Percentiles rank a stretch among this genome's conserved stretches.
Evolutionary conservation across 2,797 vertebrate genomes (phyloP).

Genomic region (Bradypus variegatus): DNA sequence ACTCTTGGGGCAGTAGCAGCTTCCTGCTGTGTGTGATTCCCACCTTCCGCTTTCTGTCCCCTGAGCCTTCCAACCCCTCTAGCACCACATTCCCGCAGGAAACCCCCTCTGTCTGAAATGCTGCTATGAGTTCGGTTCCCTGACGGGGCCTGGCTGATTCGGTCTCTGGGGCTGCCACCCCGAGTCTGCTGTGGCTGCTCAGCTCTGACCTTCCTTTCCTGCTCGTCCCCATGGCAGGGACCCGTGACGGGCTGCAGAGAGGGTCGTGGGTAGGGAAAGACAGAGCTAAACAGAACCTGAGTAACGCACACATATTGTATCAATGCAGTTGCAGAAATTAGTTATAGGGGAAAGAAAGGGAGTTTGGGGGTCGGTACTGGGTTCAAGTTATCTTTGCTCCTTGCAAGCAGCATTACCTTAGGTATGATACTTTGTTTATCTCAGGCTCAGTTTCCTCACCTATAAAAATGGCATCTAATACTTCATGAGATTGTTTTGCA

Average conservation of each 20-base stretch:
- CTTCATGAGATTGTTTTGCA: background rate
- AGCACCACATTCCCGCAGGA: background rate
- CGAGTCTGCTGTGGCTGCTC: background rate
- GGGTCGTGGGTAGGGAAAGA: background rate
- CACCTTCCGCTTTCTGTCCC: background rate
- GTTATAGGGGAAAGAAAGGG: background rate
- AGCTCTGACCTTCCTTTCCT: background rate
- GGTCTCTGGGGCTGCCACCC: background rate
- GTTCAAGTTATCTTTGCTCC: background rate
- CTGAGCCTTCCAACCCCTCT: background rate
- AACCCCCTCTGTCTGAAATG: background rate
- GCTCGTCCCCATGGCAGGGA: background rate
- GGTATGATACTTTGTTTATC: background rate
- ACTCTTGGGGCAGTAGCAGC: too few relatives aligned
- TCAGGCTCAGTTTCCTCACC: background rate
- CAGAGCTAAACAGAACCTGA: background rate
- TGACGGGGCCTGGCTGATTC: background rate
- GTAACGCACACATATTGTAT: background rate
- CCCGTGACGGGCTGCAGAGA: background rate
- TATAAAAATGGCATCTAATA: background rate
- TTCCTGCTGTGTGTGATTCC: background rate
- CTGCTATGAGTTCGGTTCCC: background rate
- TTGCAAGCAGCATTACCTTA: background rate
- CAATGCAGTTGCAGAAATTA: background rate
- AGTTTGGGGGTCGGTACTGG: background rate